Percentiles rank a stretch among this genome's conserved stretches.
phyloP scores from a whole-genome alignment of 2,888 invertebrate genomes.

The Drosophila paramelanica region DNA sequence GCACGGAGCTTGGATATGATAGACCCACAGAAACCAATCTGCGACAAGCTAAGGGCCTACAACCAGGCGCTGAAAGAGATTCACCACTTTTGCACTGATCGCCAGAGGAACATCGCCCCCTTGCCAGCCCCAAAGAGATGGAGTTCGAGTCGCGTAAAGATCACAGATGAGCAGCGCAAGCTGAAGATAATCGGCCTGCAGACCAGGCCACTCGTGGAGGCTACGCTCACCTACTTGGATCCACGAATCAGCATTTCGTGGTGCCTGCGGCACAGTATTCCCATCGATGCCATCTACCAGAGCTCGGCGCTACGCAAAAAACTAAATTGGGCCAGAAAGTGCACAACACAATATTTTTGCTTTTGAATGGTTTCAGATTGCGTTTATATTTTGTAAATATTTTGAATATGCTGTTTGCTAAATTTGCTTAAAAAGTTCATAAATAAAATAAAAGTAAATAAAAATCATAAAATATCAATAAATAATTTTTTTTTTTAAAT shows the following conservation, averaged over 20 bases:
- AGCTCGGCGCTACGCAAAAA: background rate
- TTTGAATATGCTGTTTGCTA: background rate
- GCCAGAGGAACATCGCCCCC: background rate
- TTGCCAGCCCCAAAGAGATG: background rate
- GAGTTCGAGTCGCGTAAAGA: too few relatives aligned
- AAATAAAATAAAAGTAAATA: background rate
- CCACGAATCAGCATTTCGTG: constrained; percentile 30
- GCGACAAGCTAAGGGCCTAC: background rate
- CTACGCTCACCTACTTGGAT: constrained; percentile 11
- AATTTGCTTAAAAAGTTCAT: background rate
- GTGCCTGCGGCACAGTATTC: constrained; percentile 15
- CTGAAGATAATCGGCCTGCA: background rate
- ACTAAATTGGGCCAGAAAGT: constrained; percentile 14
- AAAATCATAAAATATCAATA: too few relatives aligned
- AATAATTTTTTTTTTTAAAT: too few relatives aligned
- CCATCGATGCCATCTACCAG: constrained; percentile 7
- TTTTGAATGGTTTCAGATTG: background rate
- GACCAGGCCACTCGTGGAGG: constrained; percentile 2
- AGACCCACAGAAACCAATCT: background rate
- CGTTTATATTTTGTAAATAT: background rate
- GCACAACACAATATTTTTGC: constrained; percentile 5
- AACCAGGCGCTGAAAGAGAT: constrained; percentile 7
- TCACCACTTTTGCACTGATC: background rate
- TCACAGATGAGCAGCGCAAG: background rate
- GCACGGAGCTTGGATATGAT: background rate